These are phyloP conservation scores for Eptatretus burgeri DNA, from an alignment of 2,113 vertebrate species.

Conservation along the genomic window DNA sequence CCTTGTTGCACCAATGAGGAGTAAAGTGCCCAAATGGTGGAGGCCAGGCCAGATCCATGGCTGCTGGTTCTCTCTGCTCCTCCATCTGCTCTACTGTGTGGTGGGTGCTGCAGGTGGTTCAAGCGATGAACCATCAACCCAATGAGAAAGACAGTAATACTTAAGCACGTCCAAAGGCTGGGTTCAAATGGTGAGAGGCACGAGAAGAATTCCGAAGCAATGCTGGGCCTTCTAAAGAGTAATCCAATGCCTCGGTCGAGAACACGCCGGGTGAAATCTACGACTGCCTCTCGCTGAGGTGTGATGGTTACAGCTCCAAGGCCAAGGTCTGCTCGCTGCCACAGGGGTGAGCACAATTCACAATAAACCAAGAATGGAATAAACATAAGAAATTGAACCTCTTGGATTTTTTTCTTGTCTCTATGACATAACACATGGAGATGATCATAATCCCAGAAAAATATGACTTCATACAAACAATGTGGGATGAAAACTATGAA, in stretches of 20 bases:
- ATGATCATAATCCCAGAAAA: no score
- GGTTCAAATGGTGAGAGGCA: conserved; percentile 3
- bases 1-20: conserved; percentile 2
- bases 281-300: conserved; percentile 2
- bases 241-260: background rate
- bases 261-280: background rate
- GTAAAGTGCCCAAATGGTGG: conserved; percentile 6
- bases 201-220: background rate
- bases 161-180: background rate
- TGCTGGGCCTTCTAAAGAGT: background rate
- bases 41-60: no score
- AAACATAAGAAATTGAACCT: no score
- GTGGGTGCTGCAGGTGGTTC: background rate
- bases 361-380: no score
- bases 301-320: conserved; percentile 3
- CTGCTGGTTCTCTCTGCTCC: no score
- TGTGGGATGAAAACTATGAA: no score
- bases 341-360: background rate
- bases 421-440: no score
- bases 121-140: conserved; percentile 2
- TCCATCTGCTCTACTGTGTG: no score
- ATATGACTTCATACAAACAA: no score
- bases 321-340: conserved; percentile 1
- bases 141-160: background rate
- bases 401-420: no score